Base-by-base conservation (phyloP, 2,113 vertebrate species). In the Murina feae region DNA sequence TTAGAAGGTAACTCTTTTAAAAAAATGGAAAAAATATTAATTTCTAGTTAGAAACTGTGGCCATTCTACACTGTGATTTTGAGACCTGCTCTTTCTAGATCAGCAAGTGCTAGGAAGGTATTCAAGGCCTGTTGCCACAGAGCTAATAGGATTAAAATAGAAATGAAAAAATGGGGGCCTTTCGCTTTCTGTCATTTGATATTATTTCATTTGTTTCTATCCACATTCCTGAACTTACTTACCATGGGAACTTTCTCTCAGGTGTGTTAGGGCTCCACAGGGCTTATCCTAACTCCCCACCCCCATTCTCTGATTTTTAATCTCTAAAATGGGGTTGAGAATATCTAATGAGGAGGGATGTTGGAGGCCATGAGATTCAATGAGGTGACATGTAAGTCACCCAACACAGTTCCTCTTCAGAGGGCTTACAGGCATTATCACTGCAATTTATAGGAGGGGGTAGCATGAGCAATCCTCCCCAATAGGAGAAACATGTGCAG, bases 151-250 rank as follows among this genome's bases (percentile, higher is more conserved):
- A 32, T 25, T 20, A 20, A 23, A 30, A 75, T 51, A 63, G 51
- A 14, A 25, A 0, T 1, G 2, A 2, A 2, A 14, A 14, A 14
- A 17, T 8, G 32, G 7, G 4, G 18, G 55, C 1, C 16, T 10
- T 10, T 37, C 10, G 78, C 68, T 69, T 80, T 6, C 53, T 14
- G 21, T 21, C 6, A 16, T 4, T 18, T 37, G 32, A 0, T 4
- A 18, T 9, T 49, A 51, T 47, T 42, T 11, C 0, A 51, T 47
- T 42, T 11, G 0, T 10, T 44, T 69, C 28, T 44, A 30, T n/a
- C 37, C 76, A 18, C 23, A 17, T 35, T 42, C n/a, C 80, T 89
- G 58, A 58, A 49, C 49, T 1, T 55, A 55, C 53, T 55, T 55
- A 55, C 20, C 53, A 49, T 49, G 11, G 68, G 16, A 30, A 30